These are phyloP conservation scores for Muschampia plurimacula DNA, from an alignment of 2,888 invertebrate species.

Conservation along the genomic window DNA sequence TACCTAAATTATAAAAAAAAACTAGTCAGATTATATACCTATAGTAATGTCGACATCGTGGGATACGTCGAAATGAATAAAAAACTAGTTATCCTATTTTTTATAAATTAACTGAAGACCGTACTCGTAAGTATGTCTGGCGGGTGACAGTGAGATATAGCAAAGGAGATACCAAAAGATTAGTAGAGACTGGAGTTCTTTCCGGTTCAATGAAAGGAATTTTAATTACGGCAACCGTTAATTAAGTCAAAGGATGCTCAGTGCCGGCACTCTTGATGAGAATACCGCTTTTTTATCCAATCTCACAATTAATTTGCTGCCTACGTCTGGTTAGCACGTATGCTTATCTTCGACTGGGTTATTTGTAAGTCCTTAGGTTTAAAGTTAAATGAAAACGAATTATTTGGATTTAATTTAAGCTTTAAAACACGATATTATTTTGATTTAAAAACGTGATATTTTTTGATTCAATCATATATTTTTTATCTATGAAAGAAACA, in stretches of 20 bases:
- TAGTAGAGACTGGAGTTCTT: constrained; percentile 52
- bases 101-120: constrained; percentile 37
- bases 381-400: too few relatives aligned
- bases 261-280: constrained; percentile 51
- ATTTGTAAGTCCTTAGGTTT: too few relatives aligned
- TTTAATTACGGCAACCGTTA: constrained; percentile 80
- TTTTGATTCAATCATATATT: background rate
- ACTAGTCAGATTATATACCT: background rate
- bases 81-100: background rate
- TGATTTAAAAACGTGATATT: background rate
- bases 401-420: too few relatives aligned
- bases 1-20: too few relatives aligned
- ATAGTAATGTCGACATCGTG: background rate
- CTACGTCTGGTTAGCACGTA: constrained; percentile 2
- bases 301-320: constrained; percentile 2
- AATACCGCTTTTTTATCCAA: constrained; percentile 9
- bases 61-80: background rate
- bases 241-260: constrained; percentile 70
- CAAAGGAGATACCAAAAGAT: constrained; percentile 39
- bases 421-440: too few relatives aligned
- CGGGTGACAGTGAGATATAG: constrained; percentile 40
- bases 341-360: background rate
- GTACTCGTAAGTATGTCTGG: constrained; percentile 29
- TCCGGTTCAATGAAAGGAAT: constrained; percentile 76
- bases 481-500: background rate